Conservation (phyloP, 2,797 vertebrate species). For the Poliocrania exsul region DNA sequence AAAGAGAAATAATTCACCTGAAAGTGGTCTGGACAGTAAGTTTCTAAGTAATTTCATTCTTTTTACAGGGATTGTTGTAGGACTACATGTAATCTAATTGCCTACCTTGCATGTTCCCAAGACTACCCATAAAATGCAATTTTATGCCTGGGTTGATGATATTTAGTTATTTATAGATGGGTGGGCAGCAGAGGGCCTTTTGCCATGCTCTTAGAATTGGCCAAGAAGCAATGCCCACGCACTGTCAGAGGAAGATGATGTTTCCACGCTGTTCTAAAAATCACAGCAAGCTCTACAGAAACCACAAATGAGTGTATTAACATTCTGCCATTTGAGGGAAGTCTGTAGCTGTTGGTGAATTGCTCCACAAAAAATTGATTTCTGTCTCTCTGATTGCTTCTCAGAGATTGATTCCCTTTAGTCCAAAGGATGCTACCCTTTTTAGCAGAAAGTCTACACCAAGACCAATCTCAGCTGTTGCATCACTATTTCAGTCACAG, state of each 20-base stretch:
- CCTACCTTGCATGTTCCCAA: not conserved
- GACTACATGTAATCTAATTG: conserved; percentile 38
- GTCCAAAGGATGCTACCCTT: not conserved
- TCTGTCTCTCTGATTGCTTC: not conserved
- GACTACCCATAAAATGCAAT: conserved; percentile 31
- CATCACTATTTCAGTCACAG: not conserved
- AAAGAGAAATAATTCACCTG: conserved; percentile 13
- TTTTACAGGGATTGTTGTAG: conserved; percentile 1
- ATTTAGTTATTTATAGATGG: conserved; percentile 42
- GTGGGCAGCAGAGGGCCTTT: conserved; percentile 15
- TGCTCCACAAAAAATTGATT: not conserved
- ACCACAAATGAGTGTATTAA: not conserved
- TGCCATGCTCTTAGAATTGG: not conserved
- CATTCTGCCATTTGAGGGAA: not conserved
- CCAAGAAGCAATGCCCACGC: not conserved
- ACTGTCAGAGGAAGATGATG: conserved; percentile 29
- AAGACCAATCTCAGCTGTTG: not conserved
- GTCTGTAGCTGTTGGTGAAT: not conserved
- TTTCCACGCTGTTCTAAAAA: conserved; percentile 23
- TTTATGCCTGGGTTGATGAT: conserved; percentile 10
- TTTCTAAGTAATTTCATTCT: conserved; percentile 59
- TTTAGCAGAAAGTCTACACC: not conserved
- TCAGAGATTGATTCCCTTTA: not conserved
- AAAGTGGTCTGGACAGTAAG: not conserved
- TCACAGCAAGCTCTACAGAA: conserved; percentile 27